Evolutionary conservation across 2,797 vertebrate species (phyloP).

Genomic region (Triplophysa bombifrons): DNA sequence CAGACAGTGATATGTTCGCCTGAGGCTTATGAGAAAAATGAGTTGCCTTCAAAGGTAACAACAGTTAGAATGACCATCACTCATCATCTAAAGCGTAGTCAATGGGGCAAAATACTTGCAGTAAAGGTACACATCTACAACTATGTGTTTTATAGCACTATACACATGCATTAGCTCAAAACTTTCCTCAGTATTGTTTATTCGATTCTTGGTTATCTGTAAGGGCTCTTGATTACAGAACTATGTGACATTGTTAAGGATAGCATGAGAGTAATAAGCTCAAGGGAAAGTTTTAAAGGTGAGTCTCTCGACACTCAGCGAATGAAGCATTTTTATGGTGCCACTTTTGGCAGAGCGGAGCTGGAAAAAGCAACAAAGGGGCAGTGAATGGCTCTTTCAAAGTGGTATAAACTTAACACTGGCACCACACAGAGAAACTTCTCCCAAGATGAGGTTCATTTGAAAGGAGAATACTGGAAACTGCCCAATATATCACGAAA

Average conservation of each 20-base stretch:
- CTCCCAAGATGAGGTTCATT: slow-evolving; percentile 37
- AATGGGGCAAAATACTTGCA: not conserved
- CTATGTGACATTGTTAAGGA: not conserved
- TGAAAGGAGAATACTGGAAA: slow-evolving; percentile 29
- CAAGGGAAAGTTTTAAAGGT: slow-evolving; percentile 29
- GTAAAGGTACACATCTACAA: not conserved
- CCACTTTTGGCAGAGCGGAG: slow-evolving; percentile 60
- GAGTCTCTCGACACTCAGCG: slow-evolving; percentile 36
- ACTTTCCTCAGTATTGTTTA: not conserved
- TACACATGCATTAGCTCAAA: not conserved
- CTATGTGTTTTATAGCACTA: not conserved
- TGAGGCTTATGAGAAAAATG: slow-evolving; percentile 34
- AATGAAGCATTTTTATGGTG: slow-evolving; percentile 58
- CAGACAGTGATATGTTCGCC: slow-evolving; percentile 35
- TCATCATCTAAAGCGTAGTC: not conserved
- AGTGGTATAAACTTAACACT: slow-evolving; percentile 61
- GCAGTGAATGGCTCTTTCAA: slow-evolving; percentile 75
- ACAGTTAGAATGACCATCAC: not conserved
- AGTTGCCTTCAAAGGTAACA: slow-evolving; percentile 5
- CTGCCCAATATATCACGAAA: not conserved
- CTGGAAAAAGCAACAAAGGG: slow-evolving; percentile 75
- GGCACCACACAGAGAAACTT: slow-evolving; percentile 47
- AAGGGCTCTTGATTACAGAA: not conserved
- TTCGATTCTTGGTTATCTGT: not conserved
- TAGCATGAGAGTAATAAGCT: slow-evolving; percentile 20